These are phyloP conservation scores for Poecile montanus DNA, from an alignment of 2,797 vertebrate genomes.

Conservation along the genomic window DNA sequence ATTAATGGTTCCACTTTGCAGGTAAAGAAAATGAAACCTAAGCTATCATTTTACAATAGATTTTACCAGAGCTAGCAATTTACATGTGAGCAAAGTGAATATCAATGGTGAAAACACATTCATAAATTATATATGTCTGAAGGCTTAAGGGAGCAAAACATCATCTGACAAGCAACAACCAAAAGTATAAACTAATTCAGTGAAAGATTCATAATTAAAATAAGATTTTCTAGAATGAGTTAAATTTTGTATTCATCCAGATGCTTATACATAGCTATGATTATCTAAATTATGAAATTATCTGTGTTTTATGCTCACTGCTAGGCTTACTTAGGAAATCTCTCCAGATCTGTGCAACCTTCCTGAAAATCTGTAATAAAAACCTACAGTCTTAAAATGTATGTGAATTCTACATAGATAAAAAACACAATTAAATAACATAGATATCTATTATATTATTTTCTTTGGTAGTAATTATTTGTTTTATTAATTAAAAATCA, in stretches of 20 bases:
- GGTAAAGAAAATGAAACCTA: slow-evolving; percentile 13
- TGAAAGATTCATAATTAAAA: not conserved
- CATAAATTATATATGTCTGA: not conserved
- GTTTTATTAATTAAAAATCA: not conserved
- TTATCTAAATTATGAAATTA: not conserved
- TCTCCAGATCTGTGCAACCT: not conserved
- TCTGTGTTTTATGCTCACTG: not conserved
- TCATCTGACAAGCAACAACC: not conserved
- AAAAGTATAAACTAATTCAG: not conserved
- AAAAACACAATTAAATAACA: not conserved
- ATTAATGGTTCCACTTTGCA: slow-evolving; percentile 29
- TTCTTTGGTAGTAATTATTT: not conserved
- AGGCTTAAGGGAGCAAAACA: not conserved
- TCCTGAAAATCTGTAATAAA: not conserved
- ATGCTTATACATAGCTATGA: not conserved
- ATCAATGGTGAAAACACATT: not conserved
- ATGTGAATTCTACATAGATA: not conserved
- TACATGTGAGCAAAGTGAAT: not conserved
- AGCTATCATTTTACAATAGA: slow-evolving; percentile 1
- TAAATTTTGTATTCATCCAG: not conserved
- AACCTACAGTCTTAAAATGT: not conserved
- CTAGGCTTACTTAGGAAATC: not conserved
- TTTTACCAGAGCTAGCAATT: slow-evolving; percentile 12
- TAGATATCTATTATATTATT: not conserved
- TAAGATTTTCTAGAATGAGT: not conserved